Conservation (phyloP, 2,888 invertebrate species). For the Elgonia sp. region DNA sequence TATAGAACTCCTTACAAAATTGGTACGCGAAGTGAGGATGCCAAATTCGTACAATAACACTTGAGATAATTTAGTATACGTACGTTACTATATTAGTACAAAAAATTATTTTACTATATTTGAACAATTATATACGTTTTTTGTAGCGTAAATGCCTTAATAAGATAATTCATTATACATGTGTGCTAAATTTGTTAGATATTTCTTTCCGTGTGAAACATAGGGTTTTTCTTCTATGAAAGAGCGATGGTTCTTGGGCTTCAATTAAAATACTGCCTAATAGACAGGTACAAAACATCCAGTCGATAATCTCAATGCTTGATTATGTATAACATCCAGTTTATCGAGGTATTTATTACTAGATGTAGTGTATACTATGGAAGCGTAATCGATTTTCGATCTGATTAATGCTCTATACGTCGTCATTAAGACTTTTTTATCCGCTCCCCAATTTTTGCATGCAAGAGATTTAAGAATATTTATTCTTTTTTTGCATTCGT, state of each 20-base stretch:
- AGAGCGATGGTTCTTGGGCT: conserved; percentile 5
- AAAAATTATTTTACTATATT: too few species aligned
- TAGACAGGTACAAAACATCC: not conserved
- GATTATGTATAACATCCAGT: conserved; percentile 17
- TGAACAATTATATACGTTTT: too few species aligned
- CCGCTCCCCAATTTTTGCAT: conserved; percentile 16
- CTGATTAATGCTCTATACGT: conserved; percentile 15
- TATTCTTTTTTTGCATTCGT: conserved; percentile 17
- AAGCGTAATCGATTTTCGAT: conserved; percentile 20
- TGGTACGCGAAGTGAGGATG: too few species aligned
- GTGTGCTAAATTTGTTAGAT: too few species aligned
- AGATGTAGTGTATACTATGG: conserved; percentile 5
- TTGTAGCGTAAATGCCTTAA: too few species aligned
- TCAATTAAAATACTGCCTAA: conserved; percentile 23
- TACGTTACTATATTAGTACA: too few species aligned
- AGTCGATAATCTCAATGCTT: conserved; percentile 7
- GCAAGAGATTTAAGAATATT: not conserved
- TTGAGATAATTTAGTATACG: too few species aligned
- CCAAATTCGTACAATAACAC: too few species aligned
- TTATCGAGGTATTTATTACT: not conserved
- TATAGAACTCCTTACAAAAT: too few species aligned
- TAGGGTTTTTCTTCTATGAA: not conserved
- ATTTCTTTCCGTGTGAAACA: too few species aligned
- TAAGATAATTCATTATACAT: too few species aligned
- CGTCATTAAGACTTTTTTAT: not conserved